Conservation (phyloP, 2,888 invertebrate species). For the Athetis lepigone region DNA sequence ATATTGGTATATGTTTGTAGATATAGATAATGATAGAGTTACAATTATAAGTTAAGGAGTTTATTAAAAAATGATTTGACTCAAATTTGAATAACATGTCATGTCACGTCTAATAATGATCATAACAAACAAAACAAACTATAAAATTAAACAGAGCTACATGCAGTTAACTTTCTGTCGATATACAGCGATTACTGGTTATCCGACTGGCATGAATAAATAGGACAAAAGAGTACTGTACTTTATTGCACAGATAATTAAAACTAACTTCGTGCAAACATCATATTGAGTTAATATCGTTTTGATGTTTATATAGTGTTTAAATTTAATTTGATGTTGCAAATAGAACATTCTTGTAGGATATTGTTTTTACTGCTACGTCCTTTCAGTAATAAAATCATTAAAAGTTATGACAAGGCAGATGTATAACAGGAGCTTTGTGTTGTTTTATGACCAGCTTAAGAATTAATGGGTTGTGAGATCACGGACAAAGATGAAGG, state of each 20-base stretch:
- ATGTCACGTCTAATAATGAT: too few relatives aligned
- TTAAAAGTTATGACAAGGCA: constrained; percentile 21
- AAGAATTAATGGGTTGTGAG: too few relatives aligned
- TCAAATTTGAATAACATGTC: too few relatives aligned
- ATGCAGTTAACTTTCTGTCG: constrained; percentile 6
- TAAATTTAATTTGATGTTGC: constrained; percentile 10
- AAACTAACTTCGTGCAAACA: constrained; percentile 22
- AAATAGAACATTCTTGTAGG: neutral
- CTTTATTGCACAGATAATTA: constrained; percentile 5
- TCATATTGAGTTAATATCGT: constrained; percentile 21
- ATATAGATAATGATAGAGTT: too few relatives aligned
- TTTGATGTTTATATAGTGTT: too few relatives aligned
- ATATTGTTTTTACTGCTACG: constrained; percentile 1
- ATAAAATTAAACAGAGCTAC: constrained; percentile 8
- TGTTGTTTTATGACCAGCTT: too few relatives aligned
- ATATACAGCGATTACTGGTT: constrained; percentile 20
- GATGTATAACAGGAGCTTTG: too few relatives aligned
- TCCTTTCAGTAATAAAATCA: constrained; percentile 3
- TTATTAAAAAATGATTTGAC: too few relatives aligned
- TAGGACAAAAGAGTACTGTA: constrained; percentile 2
- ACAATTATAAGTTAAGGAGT: too few relatives aligned
- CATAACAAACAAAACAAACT: constrained; percentile 3
- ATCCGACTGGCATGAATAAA: constrained; percentile 39
- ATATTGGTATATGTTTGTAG: too few relatives aligned
- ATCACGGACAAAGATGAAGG: too few relatives aligned